Evolutionary conservation across 2,888 invertebrate genomes (phyloP), one percentile per base, ranked within the genome.

Genomic region (Pheosia gnoma): DNA sequence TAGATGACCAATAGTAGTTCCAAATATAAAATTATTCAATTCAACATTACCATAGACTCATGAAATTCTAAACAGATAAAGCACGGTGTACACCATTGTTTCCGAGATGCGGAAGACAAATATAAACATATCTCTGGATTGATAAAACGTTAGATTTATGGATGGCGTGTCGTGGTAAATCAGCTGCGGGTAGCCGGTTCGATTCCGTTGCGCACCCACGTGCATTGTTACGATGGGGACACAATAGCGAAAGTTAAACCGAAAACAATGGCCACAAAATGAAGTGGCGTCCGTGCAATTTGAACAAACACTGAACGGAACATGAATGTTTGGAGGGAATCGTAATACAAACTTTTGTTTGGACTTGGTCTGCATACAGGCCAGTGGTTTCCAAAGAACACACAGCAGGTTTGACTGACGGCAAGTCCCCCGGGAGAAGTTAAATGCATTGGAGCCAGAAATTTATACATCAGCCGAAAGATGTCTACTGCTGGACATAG

Each of bases 61-160:
- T 47, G 47, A 47, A 47, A 47, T 47, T n/a, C n/a, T 4, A 11
- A 9, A n/a, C n/a, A 4, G n/a, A 52, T 52, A 36, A 25, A 25
- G 37, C 53, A 53, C 36, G 9, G 43, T 43, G 9, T 43, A 43
- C 43, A 43, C 43, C 8, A 68, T 77, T 68, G 68, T 75, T 76
- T 45, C 51, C 54, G 63, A 70, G 70, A 76, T 65, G 68, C 75
- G 77, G 75, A 75, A 75, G 68, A 72, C 68, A 61, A 71, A 77
- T 77, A 77, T 77, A 75, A 75, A 77, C 68, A 74, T 62, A 70
- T 76, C 77, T 71, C 64, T 43, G 61, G 63, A 69, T 75, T 74
- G 79, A 79, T 78, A 75, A 75, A 71, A 68, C 59, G 45, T 55
- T 61, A 71, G 75, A 79, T 79, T 79, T 79, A 79, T 77, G 62